Conservation (phyloP, 2,113 vertebrate species). For the Lipophrys pholis region DNA sequence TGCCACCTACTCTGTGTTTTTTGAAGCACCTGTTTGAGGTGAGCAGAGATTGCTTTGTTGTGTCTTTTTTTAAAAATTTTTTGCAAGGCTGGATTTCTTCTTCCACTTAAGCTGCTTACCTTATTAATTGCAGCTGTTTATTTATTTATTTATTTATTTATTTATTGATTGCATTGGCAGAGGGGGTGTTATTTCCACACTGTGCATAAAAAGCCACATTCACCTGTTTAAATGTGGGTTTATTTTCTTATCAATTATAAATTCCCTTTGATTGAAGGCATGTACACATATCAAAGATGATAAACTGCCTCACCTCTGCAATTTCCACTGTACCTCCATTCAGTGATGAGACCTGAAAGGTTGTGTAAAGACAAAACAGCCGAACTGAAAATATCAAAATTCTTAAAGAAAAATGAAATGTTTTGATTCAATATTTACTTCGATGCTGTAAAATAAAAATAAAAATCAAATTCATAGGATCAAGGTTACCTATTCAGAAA, state of each 20-base stretch:
- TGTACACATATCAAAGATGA: neutral
- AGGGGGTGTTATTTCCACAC: neutral
- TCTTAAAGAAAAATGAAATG: neutral
- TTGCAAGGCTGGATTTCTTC: conserved; percentile 1
- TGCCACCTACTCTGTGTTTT: conserved; percentile 47
- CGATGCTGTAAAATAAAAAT: neutral
- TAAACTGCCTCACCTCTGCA: too few species aligned
- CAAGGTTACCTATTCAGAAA: neutral
- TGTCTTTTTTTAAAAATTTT: too few species aligned
- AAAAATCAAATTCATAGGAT: conserved; percentile 1
- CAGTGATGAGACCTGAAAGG: neutral
- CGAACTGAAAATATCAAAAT: neutral
- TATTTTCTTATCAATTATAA: neutral
- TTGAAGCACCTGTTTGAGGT: conserved; percentile 57
- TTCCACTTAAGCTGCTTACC: neutral
- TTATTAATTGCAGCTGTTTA: neutral
- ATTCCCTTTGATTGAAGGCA: neutral
- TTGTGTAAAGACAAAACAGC: neutral
- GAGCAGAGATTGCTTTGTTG: neutral
- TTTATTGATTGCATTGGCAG: neutral
- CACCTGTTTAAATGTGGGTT: neutral
- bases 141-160: neutral
- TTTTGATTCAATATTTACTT: neutral
- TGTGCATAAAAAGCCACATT: neutral
- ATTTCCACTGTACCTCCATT: neutral